Conservation (phyloP, 2,113 vertebrate species). For the Columba janthina region DNA sequence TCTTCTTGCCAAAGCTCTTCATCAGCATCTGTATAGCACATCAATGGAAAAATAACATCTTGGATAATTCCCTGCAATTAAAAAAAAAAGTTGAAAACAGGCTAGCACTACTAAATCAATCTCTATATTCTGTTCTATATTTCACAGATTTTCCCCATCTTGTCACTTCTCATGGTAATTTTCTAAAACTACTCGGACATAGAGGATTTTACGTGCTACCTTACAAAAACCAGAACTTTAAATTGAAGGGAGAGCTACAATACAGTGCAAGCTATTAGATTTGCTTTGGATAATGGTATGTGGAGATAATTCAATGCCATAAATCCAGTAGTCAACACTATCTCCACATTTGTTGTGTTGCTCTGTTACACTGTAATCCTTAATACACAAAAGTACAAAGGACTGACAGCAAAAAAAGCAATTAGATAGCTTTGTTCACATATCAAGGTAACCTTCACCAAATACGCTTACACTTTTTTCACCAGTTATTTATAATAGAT, state of each 20-base stretch:
- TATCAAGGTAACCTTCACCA: not conserved
- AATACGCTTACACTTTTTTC: not conserved
- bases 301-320: not conserved
- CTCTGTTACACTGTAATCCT: not conserved
- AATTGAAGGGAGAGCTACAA: not conserved
- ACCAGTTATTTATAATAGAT: not conserved
- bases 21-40: conserved; percentile 99
- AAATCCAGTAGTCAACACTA: not conserved
- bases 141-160: not conserved
- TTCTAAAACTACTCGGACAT: not conserved
- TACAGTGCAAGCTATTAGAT: not conserved
- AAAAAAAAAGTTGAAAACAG: not conserved
- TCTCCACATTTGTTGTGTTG: not conserved
- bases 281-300: not conserved
- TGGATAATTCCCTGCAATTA: conserved; percentile 81
- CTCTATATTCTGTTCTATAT: not conserved
- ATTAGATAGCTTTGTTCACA: not conserved
- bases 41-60: conserved; percentile 88
- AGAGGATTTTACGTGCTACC: not conserved
- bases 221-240: not conserved
- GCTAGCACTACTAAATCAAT: not conserved
- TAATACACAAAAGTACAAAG: not conserved
- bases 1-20: conserved; percentile 99
- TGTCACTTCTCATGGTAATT: not conserved
- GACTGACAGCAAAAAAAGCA: not conserved